Conservation (phyloP, 2,113 vertebrate genomes). For the Solenodon paradoxus region DNA sequence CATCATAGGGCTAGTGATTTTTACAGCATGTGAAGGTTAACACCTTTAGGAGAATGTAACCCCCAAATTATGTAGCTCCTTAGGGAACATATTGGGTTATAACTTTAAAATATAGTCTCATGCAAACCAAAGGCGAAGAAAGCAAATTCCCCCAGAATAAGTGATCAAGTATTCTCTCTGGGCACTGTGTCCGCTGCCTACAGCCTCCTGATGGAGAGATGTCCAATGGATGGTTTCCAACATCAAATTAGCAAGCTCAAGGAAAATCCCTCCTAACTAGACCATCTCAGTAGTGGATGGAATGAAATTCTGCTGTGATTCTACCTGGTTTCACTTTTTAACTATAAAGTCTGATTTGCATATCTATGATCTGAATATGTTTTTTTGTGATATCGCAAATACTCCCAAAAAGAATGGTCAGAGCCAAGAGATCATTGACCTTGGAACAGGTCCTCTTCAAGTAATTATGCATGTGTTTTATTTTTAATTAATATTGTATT, state of each 20-base stretch:
- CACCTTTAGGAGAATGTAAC: background rate
- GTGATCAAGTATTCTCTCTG: background rate
- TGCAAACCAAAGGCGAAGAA: background rate
- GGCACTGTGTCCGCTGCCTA: background rate
- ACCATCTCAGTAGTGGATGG: background rate
- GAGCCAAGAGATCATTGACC: background rate
- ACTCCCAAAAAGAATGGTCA: background rate
- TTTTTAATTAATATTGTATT: background rate
- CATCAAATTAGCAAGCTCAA: background rate
- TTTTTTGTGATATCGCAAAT: background rate
- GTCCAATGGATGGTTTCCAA: accelerated
- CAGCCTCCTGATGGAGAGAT: background rate
- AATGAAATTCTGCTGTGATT: background rate
- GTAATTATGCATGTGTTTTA: background rate
- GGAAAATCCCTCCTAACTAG: background rate
- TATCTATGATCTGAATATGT: background rate
- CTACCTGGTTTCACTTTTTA: background rate
- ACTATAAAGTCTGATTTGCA: background rate
- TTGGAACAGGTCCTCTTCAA: background rate
- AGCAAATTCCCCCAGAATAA: background rate
- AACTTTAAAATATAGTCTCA: conserved; percentile 1
- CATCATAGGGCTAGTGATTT: background rate
- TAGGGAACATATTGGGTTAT: background rate
- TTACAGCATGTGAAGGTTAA: background rate
- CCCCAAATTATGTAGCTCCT: background rate